Base-by-base conservation (phyloP, 2,888 invertebrate species). In the Adela reaumurella region DNA sequence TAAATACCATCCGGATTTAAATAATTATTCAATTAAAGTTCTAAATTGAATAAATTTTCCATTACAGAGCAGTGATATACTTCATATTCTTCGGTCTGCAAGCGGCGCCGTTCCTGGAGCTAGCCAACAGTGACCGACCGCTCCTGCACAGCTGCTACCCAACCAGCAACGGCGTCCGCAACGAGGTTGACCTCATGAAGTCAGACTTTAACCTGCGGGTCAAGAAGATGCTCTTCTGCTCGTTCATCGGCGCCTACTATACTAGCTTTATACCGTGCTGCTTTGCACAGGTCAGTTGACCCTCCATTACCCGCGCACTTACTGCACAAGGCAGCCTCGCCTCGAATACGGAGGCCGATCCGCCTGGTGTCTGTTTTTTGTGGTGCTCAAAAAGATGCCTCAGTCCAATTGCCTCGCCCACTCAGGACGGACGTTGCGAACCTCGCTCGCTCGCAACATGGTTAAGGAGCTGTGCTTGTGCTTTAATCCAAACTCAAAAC, bases 161-260 rank as follows among this genome's bases (percentile, higher is more conserved):
- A 47, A 88, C 85, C 57, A 86, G 91, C 0, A 70, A 74, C 3
- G 85, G 85, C 28, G 85, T 90, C 44, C 80, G 97, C 48, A 85
- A 87, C 2, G 98, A 98, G 71, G 94, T 95, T 41, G 91, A 94
- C 53, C 80, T 82, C 42, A 68, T 98, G 6, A 85, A 91, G 54
- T 84, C 85, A 28, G 97, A 97, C 70, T 96, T 97, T 62, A 96
- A 96, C 65, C 83, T 85, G 54, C 81, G 97, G 35, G 83, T 97
- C 61, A 95, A 94, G 68, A 92, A 93, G 68, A 89, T 95, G 50
- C 77, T 97, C 2, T 93, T 91, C 64, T 83, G 89, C 55, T 91
- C 95, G 0, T 83, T 94, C 43, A 69, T 92, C 5, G 90, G 89
- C 57, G 90, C 94, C 0, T 96, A 95, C 65, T 94, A 94, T 65